Conservation (phyloP, 2,797 vertebrate genomes). For the Acipenser oxyrinchus region DNA sequence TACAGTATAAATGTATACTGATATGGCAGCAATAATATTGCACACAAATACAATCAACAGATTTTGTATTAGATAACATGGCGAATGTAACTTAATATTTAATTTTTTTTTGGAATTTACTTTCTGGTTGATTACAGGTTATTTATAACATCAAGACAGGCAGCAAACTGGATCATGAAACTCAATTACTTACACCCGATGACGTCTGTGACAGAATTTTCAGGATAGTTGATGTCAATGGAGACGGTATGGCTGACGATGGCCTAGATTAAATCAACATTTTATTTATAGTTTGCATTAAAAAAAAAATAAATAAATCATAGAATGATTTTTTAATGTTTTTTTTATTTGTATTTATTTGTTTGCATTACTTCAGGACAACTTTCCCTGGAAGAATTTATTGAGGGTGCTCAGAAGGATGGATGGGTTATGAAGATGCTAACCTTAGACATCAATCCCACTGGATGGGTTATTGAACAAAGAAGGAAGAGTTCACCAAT, state of each 20-base stretch:
- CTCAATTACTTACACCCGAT: slow-evolving; percentile 24
- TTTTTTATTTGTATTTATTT: neutral
- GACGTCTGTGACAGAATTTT: slow-evolving; percentile 55
- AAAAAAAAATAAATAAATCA: neutral
- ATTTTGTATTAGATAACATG: too few relatives aligned
- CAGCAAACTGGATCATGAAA: slow-evolving; percentile 1
- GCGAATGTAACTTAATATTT: too few relatives aligned
- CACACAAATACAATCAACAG: too few relatives aligned
- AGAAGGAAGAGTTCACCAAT: slow-evolving; percentile 23
- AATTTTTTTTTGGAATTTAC: neutral
- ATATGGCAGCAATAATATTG: too few relatives aligned
- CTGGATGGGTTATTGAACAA: slow-evolving; percentile 51
- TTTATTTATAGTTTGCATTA: neutral
- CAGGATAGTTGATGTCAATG: slow-evolving; percentile 53
- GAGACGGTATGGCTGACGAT: slow-evolving; percentile 41
- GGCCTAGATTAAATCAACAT: too few relatives aligned
- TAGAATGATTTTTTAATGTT: neutral
- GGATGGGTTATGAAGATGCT: slow-evolving; percentile 54
- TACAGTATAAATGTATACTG: too few relatives aligned
- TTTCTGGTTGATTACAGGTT: slow-evolving; percentile 34
- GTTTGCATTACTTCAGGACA: slow-evolving; percentile 40
- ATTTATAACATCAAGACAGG: slow-evolving; percentile 46
- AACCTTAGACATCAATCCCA: slow-evolving; percentile 49
- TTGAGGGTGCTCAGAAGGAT: slow-evolving; percentile 56
- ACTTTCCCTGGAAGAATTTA: slow-evolving; percentile 52